phyloP scores from a whole-genome alignment of 1,140 invertebrate genomes.

The Drosophila tristis region DNA sequence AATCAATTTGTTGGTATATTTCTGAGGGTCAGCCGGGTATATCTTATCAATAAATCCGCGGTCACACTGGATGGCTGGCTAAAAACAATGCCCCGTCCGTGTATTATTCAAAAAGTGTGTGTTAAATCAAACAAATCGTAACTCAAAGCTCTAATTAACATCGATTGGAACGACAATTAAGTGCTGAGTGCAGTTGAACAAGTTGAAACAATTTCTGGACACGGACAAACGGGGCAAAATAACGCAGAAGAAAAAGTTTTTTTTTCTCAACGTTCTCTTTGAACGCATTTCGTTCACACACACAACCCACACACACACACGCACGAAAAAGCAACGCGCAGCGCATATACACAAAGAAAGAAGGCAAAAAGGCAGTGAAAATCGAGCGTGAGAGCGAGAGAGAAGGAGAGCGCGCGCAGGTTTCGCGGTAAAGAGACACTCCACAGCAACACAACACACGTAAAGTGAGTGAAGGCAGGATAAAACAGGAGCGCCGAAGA shows the following conservation, averaged over 20 bases:
- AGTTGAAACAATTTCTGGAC: slow-evolving; percentile 48
- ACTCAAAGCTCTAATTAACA: slow-evolving; percentile 46
- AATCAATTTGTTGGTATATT: too few species aligned
- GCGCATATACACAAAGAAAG: slow-evolving; percentile 60
- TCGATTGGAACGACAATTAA: slow-evolving; percentile 50
- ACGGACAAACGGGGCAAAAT: slow-evolving; percentile 29
- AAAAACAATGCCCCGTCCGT: slow-evolving; percentile 73
- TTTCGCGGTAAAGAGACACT: too few species aligned
- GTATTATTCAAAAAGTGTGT: slow-evolving; percentile 51
- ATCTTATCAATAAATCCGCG: background rate
- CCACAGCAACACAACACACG: slow-evolving; percentile 39
- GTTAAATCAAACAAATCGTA: slow-evolving; percentile 63
- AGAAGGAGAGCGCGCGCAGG: slow-evolving; percentile 29
- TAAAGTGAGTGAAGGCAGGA: slow-evolving; percentile 64
- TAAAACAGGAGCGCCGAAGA: slow-evolving; percentile 71
- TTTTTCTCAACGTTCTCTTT: slow-evolving; percentile 72
- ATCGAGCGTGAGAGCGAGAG: slow-evolving; percentile 29
- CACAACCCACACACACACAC: slow-evolving; percentile 23
- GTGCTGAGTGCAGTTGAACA: slow-evolving; percentile 40
- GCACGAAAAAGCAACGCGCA: slow-evolving; percentile 35
- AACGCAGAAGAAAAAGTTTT: slow-evolving; percentile 48
- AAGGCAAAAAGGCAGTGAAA: slow-evolving; percentile 57
- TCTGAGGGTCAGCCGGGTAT: background rate
- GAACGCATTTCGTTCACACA: slow-evolving; percentile 71
- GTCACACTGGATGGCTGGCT: slow-evolving; percentile 56